Evolutionary conservation across 1,140 invertebrate genomes (phyloP), one percentile per base, ranked within the genome.

Genomic region (Pogonognathellus flavescens): DNA sequence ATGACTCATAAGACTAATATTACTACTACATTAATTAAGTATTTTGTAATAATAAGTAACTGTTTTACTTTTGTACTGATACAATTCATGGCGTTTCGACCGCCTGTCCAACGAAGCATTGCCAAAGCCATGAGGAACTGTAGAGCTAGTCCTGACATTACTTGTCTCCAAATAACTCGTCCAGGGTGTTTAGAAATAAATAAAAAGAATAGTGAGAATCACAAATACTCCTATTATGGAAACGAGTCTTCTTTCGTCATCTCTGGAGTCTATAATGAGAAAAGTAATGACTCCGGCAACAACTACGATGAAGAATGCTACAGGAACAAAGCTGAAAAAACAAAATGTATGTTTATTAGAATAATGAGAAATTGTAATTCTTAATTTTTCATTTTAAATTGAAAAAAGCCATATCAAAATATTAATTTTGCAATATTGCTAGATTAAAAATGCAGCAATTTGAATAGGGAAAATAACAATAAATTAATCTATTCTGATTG

Each of bases 71-170:
- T 95, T 85, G 95, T 92, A 1, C 96, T 95, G 52, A 97, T 89
- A 89, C 96, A 98, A 86, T 94, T 90, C 84, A 98, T 95, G 18
- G 96, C 93, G 0, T 91, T 89, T 81, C 95, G 92, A 0, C 97
- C 97, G 53, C 94, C 91, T 1, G 93, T 89, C 94, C 96, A 98
- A 88, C 96, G 93, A 72, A 99, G 94, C 82, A 97, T 96, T 4
- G 98, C 86, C 0, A 99, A 88, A 0, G 96, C 98, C 85, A 99
- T 94, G 0, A 94, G 62, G 89, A 98, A 96, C 92, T 99, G 98
- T 10, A 98, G 90, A 0, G 93, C 91, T 4, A 98, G 90, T 0
- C 97, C 98, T 89, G 93, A 94, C 14, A 95, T 89, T 0, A 98
- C 94, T 0, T 94, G 94, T 20, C 93, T 92, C 96, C 96, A 98